Base-by-base conservation (phyloP, 2,113 vertebrate species). In the Prionailurus bengalensis region DNA sequence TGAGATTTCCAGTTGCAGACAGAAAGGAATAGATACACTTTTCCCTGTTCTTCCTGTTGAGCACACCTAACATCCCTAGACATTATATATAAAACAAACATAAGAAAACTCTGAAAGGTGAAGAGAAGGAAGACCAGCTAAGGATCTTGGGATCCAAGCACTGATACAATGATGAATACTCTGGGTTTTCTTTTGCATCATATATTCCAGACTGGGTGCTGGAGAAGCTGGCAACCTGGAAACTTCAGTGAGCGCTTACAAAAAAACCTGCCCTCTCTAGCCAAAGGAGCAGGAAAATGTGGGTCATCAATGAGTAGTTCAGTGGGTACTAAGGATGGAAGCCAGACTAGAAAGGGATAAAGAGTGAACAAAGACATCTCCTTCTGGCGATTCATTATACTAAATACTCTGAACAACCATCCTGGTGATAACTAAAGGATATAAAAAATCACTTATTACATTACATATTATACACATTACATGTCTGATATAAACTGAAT, bases 11-110 rank as follows among this genome's bases (percentile, higher is more conserved):
- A 71, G 63, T 27, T 86, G 13, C 51, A 70, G 70, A 86, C 39
- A 70, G 91, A 95, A 91, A 79, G 61, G 33, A 95, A 70, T 29
- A 63, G 70, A 84, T 70, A 39, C 13, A 45, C 23, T 48, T 78
- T 45, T 88, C 51, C 55, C 55, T 70, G 48, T 70, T 94, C 51
- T 51, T 70, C 73, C 23, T 74, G 23, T 66, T 48, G 33, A 70
- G 63, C 58, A 80, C 39, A 80, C 68, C 39, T 74, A 58, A 93
- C n/a, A 61, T 61, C 39, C 53, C 74, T 61, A 61, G 39, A 58
- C 29, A 63, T 51, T 86, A 79, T 19, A 86, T 63, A 39, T 88
- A 81, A 65, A 81, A 95, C 33, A 87, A 95, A 86, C 42, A 87
- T 45, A 33, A 68, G 39, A 78, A 68, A 42, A 78, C 39, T 83